These are phyloP conservation scores for Papilio aristodemus DNA, from an alignment of 1,140 invertebrate species.

Conservation along the genomic window DNA sequence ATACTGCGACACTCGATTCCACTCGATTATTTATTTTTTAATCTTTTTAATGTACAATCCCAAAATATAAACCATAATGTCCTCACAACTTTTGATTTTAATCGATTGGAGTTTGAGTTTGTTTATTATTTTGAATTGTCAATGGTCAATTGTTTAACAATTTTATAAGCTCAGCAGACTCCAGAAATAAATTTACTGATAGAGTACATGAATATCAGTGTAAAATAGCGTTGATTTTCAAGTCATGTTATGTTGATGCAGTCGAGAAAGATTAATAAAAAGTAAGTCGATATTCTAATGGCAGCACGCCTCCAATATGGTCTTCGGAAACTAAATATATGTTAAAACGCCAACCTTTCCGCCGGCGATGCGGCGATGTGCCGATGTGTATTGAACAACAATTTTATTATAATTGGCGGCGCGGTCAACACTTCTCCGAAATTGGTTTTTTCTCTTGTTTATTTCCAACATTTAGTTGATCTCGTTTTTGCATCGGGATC, in stretches of 20 bases:
- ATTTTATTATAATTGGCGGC: conserved; percentile 76
- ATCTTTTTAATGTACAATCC: background rate
- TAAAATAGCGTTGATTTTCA: too few species aligned
- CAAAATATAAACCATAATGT: background rate
- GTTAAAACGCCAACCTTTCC: conserved; percentile 62
- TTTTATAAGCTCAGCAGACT: too few species aligned
- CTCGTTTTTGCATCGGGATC: conserved; percentile 68
- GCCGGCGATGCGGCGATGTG: too few species aligned
- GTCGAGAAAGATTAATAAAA: background rate
- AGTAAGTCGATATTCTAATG: background rate
- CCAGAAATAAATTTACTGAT: too few species aligned
- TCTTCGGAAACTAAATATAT: conserved; percentile 45
- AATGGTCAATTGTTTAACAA: too few species aligned
- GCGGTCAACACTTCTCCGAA: conserved; percentile 74
- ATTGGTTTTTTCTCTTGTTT: conserved; percentile 62
- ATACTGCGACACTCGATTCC: conserved; percentile 55
- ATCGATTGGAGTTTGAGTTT: too few species aligned
- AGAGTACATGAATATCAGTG: too few species aligned
- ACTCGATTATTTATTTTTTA: conserved; percentile 10
- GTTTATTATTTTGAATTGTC: too few species aligned
- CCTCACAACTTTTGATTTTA: too few species aligned
- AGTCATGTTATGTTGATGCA: too few species aligned
- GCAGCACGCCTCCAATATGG: conserved; percentile 8
- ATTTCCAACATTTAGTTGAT: conserved; percentile 66
- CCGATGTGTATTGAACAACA: conserved; percentile 67